A percentile compares a stretch with the other conserved stretches of the same genome.
Evolutionary conservation across 64 coral and sea anemone species (phyloP).

Genomic region (Orbicella faveolata): DNA sequence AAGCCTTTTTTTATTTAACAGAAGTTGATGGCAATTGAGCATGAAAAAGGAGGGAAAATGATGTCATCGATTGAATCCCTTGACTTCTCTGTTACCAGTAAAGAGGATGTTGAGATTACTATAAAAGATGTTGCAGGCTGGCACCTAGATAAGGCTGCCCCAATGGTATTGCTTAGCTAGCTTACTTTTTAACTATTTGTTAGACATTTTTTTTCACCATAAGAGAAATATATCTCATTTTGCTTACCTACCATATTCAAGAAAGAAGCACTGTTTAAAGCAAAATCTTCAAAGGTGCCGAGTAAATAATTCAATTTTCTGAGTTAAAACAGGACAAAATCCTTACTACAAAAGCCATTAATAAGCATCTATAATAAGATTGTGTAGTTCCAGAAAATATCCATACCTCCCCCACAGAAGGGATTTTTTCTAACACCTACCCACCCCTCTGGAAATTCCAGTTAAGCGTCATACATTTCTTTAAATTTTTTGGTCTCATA

Average conservation of each 20-base stretch:
- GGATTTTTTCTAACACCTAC: too few species aligned
- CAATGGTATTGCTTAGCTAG: background rate
- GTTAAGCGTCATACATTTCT: too few species aligned
- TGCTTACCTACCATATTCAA: background rate
- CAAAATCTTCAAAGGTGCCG: too few species aligned
- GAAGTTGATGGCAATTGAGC: background rate
- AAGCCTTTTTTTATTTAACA: background rate
- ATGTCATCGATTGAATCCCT: constrained; percentile 26
- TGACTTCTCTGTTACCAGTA: constrained; percentile 2
- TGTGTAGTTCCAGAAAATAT: too few species aligned
- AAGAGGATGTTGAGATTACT: background rate
- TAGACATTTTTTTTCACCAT: background rate
- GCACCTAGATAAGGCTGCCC: background rate
- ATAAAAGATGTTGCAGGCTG: constrained; percentile 5
- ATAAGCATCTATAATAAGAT: too few species aligned
- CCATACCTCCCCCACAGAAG: too few species aligned
- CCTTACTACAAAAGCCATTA: too few species aligned
- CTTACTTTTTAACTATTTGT: background rate
- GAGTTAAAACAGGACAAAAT: too few species aligned
- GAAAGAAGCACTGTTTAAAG: too few species aligned
- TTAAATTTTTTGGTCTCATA: too few species aligned
- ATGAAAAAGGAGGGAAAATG: background rate
- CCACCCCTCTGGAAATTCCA: too few species aligned
- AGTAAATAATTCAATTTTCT: too few species aligned
- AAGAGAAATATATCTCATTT: background rate